phyloP scores from a whole-genome alignment of 2,888 invertebrate genomes.

The Tuta absoluta region DNA sequence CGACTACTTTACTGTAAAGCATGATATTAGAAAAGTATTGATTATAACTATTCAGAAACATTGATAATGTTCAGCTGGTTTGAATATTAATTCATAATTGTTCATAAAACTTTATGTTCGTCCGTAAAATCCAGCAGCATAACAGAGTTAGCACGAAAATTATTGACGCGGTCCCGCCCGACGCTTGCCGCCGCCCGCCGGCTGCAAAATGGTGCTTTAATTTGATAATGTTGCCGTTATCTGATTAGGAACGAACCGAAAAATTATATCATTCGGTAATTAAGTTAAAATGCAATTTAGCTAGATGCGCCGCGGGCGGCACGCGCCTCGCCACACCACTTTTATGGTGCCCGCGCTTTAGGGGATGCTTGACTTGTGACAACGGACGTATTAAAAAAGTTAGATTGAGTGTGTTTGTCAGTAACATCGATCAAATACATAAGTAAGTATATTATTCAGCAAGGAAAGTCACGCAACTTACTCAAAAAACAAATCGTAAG shows the following conservation, averaged over 20 bases:
- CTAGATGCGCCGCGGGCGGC: conserved; percentile 71
- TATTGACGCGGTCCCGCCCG: conserved; percentile 46
- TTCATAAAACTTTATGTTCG: conserved; percentile 21
- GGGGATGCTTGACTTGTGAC: conserved; percentile 18
- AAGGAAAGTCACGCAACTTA: too few species aligned
- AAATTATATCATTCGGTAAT: conserved; percentile 79
- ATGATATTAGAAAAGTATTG: too few species aligned
- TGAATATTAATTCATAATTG: neutral
- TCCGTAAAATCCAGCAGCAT: conserved; percentile 20
- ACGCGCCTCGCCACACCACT: conserved; percentile 53
- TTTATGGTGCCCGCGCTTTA: conserved; percentile 46
- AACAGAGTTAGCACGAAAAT: conserved; percentile 22
- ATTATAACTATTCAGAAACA: too few species aligned
- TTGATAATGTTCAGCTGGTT: neutral
- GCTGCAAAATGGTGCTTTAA: conserved; percentile 65
- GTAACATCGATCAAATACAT: too few species aligned
- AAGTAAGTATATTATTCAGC: too few species aligned
- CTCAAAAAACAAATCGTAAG: too few species aligned
- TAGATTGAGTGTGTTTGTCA: too few species aligned
- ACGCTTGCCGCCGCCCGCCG: conserved; percentile 55
- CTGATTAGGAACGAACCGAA: conserved; percentile 77
- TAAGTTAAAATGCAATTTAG: conserved; percentile 81
- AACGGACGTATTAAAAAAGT: neutral
- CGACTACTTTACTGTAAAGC: too few species aligned
- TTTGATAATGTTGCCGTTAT: conserved; percentile 75